A percentile compares a stretch with the other conserved stretches of the same genome.
These are phyloP conservation scores for Temnothorax rugatulus DNA, from an alignment of 2,888 invertebrate species.

Conservation along the genomic window DNA sequence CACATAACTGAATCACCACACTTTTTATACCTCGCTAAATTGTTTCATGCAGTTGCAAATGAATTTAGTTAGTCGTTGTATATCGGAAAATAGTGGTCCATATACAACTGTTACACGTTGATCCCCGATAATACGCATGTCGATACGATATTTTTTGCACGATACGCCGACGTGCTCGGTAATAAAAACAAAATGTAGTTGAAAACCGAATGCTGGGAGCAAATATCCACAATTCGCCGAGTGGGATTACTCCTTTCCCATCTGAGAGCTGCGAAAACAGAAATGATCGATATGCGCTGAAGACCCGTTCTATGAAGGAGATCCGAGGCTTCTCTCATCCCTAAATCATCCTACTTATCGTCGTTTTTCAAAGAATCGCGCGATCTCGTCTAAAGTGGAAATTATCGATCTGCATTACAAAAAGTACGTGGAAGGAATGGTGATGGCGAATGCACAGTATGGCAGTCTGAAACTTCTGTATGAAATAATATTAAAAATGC, in stretches of 20 bases:
- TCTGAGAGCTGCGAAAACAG: slow-evolving; percentile 33
- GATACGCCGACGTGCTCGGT: background rate
- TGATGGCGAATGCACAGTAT: background rate
- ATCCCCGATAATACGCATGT: slow-evolving; percentile 39
- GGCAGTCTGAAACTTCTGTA: background rate
- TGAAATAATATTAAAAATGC: background rate
- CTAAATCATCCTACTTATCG: slow-evolving; percentile 31
- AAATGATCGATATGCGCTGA: slow-evolving; percentile 40
- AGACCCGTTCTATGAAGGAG: slow-evolving; percentile 14
- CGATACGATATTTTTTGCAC: slow-evolving; percentile 48
- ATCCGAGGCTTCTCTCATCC: slow-evolving; percentile 17
- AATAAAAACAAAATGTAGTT: slow-evolving; percentile 53
- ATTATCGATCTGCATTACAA: slow-evolving; percentile 36
- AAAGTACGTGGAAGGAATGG: slow-evolving; percentile 7
- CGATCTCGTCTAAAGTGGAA: slow-evolving; percentile 13
- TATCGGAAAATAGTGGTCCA: slow-evolving; percentile 4
- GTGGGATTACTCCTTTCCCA: slow-evolving; percentile 30
- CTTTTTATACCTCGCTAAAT: slow-evolving; percentile 34
- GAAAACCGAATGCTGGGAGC: slow-evolving; percentile 45
- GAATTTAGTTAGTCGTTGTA: slow-evolving; percentile 41
- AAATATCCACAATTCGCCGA: slow-evolving; percentile 46
- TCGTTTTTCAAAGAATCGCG: slow-evolving; percentile 33
- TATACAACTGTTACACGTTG: slow-evolving; percentile 35
- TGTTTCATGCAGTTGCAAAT: slow-evolving; percentile 48
- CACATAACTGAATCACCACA: slow-evolving; percentile 3